A percentile compares a stretch with the other conserved stretches of the same genome.
These are phyloP conservation scores for Aphrocallistes beatrix DNA, from an alignment of 37 sponge, comb jelly and placozoan species.

Conservation along the genomic window DNA sequence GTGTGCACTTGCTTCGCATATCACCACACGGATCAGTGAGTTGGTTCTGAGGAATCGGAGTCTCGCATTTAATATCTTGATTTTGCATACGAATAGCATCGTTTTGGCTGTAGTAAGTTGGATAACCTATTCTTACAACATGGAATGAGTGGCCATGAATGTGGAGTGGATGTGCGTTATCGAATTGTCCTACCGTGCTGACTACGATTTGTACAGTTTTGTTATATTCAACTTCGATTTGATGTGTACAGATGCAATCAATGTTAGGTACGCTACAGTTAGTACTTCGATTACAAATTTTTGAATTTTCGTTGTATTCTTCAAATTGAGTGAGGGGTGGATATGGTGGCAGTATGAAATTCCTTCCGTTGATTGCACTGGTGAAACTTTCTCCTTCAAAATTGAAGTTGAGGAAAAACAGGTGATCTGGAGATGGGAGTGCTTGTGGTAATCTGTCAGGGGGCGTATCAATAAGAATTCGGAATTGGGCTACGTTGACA, in stretches of 20 bases:
- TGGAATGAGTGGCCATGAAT: slow-evolving; percentile 56
- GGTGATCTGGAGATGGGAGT: background rate
- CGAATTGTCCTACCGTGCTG: background rate
- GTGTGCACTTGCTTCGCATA: background rate
- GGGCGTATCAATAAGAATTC: background rate
- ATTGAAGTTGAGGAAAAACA: slow-evolving; percentile 55
- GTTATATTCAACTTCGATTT: background rate
- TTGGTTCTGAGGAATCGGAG: background rate
- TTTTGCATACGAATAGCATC: background rate
- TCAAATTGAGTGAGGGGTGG: slow-evolving; percentile 7
- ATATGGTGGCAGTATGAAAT: slow-evolving; percentile 38
- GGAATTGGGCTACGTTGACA: slow-evolving; percentile 27
- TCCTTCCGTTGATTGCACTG: slow-evolving; percentile 56
- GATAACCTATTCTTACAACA: slow-evolving; percentile 50
- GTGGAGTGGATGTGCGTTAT: slow-evolving; percentile 54
- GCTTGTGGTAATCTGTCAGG: background rate
- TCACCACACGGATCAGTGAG: background rate
- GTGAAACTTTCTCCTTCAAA: slow-evolving; percentile 44
- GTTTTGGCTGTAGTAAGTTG: slow-evolving; percentile 25
- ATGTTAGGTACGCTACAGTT: background rate
- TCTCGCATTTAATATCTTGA: slow-evolving; percentile 23
- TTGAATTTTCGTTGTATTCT: background rate
- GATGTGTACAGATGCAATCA: slow-evolving; percentile 20
- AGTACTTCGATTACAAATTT: background rate
- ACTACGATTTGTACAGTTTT: slow-evolving; percentile 27